phyloP scores from a whole-genome alignment of 2,797 vertebrate genomes.

The Anguilla pacifica region DNA sequence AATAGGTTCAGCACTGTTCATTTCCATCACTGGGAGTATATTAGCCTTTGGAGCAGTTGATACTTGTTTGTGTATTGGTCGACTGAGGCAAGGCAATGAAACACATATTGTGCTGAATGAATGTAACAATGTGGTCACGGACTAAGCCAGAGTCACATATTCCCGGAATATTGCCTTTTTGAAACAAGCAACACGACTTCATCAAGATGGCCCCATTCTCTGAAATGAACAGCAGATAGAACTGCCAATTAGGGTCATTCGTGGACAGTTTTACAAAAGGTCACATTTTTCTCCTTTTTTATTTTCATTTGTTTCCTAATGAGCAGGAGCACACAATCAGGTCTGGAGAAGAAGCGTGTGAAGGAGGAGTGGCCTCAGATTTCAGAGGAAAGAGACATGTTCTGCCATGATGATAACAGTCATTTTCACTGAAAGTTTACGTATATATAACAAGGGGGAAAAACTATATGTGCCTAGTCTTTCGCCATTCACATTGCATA shows the following conservation, averaged over 20 bases:
- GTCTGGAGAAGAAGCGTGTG: slow-evolving; percentile 38
- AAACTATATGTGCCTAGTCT: background rate
- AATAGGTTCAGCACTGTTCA: slow-evolving; percentile 60
- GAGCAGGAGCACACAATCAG: slow-evolving; percentile 44
- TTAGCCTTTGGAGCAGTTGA: slow-evolving; percentile 61
- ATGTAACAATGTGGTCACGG: slow-evolving; percentile 55
- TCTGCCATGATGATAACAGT: slow-evolving; percentile 50
- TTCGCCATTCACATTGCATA: background rate
- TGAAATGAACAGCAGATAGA: slow-evolving; percentile 61
- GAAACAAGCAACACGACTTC: background rate
- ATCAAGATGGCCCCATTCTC: slow-evolving; percentile 47
- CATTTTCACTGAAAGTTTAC: slow-evolving; percentile 24
- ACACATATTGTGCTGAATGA: slow-evolving; percentile 39
- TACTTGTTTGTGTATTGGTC: slow-evolving; percentile 59
- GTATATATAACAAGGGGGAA: background rate
- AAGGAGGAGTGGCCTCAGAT: slow-evolving; percentile 46
- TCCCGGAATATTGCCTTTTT: slow-evolving; percentile 45
- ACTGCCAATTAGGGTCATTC: slow-evolving; percentile 61
- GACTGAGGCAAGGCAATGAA: slow-evolving; percentile 54
- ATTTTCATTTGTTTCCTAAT: slow-evolving; percentile 50
- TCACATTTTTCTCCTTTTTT: slow-evolving; percentile 64
- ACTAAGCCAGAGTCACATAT: slow-evolving; percentile 62
- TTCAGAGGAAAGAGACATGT: slow-evolving; percentile 44
- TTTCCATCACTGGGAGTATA: slow-evolving; percentile 62
- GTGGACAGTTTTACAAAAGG: slow-evolving; percentile 59